Base-by-base conservation (phyloP, 2,797 vertebrate genomes). In the Gymnodraco acuticeps region DNA sequence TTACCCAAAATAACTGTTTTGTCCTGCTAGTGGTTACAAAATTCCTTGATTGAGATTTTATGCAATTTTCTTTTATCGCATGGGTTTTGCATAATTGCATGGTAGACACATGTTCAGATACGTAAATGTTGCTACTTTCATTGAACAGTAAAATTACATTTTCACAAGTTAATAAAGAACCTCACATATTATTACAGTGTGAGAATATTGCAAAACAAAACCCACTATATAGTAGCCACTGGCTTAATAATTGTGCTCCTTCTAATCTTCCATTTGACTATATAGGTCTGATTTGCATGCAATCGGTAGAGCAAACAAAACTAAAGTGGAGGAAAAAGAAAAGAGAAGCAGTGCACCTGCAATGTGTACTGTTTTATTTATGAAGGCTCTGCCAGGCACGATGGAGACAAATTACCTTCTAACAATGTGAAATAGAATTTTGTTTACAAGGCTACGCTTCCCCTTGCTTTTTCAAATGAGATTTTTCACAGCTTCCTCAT, bases 361-460 rank as follows among this genome's bases (percentile, higher is more conserved):
- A 90, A 87, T 89, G 80, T 88, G 90, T 73, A 75, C 89, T 94
- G 91, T 91, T 94, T 95, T 94, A 95, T 95, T 95, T 95, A 95
- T 95, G 93, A 95, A 95, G 86, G 81, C 89, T 90, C 87, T 92
- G 92, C 87, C 87, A 85, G 90, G 85, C 87, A 75, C 84, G 83
- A 95, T 93, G 91, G 93, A 95, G 94, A 95, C 94, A 95, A 95
- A 95, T 96, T 92, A 94, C 92, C 93, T 95, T 95, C 95, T 95
- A 95, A 95, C 93, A 95, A 94, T 93, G 92, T 92, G 93, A 93
- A 95, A 95, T 94, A 93, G 94, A 95, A 95, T 95, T 95, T 94
- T 95, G 93, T 96, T 95, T 95, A 95, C 95, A 93, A 93, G 89
- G 87, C 94, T 91, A 77, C 64, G 64, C 90, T 91, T 93, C 89